phyloP scores from a whole-genome alignment of 2,113 vertebrate genomes.

The Dendropsophus ebraccatus region DNA sequence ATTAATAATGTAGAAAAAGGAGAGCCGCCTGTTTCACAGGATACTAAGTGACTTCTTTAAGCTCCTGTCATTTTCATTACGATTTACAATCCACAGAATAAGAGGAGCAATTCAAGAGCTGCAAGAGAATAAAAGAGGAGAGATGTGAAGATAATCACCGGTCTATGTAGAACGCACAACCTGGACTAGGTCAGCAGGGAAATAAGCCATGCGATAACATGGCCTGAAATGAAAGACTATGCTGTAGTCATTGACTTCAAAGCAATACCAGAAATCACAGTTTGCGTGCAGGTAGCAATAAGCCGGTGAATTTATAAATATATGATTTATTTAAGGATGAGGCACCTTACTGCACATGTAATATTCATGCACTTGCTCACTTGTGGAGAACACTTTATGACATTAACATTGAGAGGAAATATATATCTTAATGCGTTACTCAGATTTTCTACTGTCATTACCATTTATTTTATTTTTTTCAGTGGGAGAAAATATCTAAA shows the following conservation, averaged over 20 bases:
- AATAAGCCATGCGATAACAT: conserved; percentile 59
- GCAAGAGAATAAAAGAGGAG: conserved; percentile 59
- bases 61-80: conserved; percentile 59
- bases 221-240: conserved; percentile 57
- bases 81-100: conserved; percentile 62
- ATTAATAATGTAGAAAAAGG: conserved; percentile 68
- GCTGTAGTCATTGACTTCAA: conserved; percentile 64
- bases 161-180: conserved; percentile 55
- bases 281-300: conserved; percentile 66
- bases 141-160: conserved; percentile 60
- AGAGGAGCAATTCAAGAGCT: conserved; percentile 64
- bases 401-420: conserved; percentile 33
- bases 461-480: background rate
- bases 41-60: conserved; percentile 63
- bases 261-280: conserved; percentile 55
- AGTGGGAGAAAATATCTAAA: background rate
- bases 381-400: conserved; percentile 55
- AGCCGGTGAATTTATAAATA: conserved; percentile 61
- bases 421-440: conserved; percentile 15
- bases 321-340: conserved; percentile 74
- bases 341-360: conserved; percentile 76
- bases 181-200: conserved; percentile 62
- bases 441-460: background rate
- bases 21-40: conserved; percentile 61
- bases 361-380: conserved; percentile 73